Evolutionary conservation across 1,140 invertebrate genomes (phyloP).

Genomic region (Macrocentrus cingulum): DNA sequence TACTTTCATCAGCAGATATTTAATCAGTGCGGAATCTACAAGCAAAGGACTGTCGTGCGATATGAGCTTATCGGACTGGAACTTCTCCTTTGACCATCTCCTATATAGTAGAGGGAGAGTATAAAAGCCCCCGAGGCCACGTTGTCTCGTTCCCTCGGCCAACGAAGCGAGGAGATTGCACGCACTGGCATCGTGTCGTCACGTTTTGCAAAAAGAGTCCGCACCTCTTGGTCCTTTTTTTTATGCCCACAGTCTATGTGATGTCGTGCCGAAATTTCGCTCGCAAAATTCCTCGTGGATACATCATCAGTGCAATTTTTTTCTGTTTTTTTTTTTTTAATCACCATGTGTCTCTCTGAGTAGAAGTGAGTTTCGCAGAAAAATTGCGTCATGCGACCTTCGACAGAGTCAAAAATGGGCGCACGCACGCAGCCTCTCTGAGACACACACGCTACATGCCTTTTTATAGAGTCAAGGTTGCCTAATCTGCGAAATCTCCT

Average conservation of each 20-base stretch:
- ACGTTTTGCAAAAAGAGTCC: conserved; percentile 18
- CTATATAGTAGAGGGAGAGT: background rate
- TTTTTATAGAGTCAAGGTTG: background rate
- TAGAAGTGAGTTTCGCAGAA: background rate
- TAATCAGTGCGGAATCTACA: no score
- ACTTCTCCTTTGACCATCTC: conserved; percentile 9
- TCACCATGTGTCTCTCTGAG: background rate
- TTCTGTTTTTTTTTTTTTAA: no score
- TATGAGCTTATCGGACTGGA: conserved; percentile 8
- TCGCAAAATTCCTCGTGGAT: no score
- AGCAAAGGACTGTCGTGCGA: background rate
- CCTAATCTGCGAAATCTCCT: conserved; percentile 10
- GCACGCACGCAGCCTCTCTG: background rate
- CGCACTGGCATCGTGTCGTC: conserved; percentile 17
- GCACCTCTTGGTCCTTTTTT: background rate
- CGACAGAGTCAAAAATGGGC: background rate
- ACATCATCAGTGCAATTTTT: background rate
- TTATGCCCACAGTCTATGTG: background rate
- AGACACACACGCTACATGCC: background rate
- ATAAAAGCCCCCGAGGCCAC: background rate
- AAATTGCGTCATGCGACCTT: background rate
- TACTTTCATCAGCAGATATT: no score
- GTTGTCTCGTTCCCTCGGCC: background rate
- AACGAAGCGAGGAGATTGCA: background rate
- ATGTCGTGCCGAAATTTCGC: background rate